Conservation (phyloP, 2,888 invertebrate genomes). For the Athalia rosae region DNA sequence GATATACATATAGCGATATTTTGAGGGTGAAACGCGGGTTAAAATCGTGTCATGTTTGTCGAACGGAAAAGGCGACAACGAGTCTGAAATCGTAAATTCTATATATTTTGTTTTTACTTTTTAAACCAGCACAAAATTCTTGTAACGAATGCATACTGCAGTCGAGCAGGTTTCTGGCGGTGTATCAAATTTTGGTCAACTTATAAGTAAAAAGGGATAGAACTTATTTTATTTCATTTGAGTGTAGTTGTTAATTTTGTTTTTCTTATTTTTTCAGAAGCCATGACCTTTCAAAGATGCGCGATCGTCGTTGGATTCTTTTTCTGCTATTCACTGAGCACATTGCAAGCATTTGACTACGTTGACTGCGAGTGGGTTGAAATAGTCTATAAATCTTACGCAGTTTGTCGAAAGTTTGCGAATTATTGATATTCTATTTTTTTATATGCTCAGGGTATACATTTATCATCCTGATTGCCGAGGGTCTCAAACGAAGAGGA, state of each 20-base stretch:
- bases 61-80: slow-evolving; percentile 20
- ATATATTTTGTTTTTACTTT: slow-evolving; percentile 38
- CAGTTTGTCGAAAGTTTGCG: not conserved
- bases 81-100: slow-evolving; percentile 36
- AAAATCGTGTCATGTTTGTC: slow-evolving; percentile 25
- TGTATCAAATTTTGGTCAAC: not conserved
- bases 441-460: slow-evolving; percentile 53
- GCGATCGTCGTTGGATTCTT: slow-evolving; percentile 56
- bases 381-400: not conserved
- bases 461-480: slow-evolving; percentile 60
- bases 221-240: not conserved
- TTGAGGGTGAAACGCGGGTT: not conserved
- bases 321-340: slow-evolving; percentile 53
- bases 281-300: slow-evolving; percentile 55
- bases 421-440: slow-evolving; percentile 5
- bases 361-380: slow-evolving; percentile 57
- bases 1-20: slow-evolving; percentile 7
- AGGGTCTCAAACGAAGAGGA: slow-evolving; percentile 56
- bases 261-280: slow-evolving; percentile 51
- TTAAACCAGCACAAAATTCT: not conserved
- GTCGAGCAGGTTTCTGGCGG: not conserved
- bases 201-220: too few species aligned
- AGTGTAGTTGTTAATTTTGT: not conserved
- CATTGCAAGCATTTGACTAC: slow-evolving; percentile 44
- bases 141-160: slow-evolving; percentile 13